Evolutionary conservation across 2,888 invertebrate genomes (phyloP).

Genomic region (Diarsia brunnea): DNA sequence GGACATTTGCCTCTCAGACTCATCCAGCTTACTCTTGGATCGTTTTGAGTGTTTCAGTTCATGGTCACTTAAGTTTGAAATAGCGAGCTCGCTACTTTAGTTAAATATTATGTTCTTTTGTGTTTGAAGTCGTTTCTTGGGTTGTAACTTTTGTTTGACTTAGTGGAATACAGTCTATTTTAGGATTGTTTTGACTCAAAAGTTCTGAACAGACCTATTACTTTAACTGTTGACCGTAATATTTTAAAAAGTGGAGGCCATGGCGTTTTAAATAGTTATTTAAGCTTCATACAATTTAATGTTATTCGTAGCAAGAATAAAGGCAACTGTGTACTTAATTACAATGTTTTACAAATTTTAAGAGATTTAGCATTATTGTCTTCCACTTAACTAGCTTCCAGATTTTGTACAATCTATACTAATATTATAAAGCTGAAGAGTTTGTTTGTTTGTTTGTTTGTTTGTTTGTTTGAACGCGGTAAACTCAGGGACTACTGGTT

Average conservation of each 20-base stretch:
- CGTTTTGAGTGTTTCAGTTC: constrained; percentile 72
- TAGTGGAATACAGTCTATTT: constrained; percentile 32
- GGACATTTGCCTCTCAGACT: constrained; percentile 83
- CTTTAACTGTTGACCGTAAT: not conserved
- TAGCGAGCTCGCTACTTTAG: constrained; percentile 65
- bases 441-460: no score
- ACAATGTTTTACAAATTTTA: not conserved
- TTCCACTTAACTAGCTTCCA: not conserved
- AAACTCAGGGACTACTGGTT: no score
- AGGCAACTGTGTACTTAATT: not conserved
- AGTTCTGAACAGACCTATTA: not conserved
- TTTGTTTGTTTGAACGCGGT: no score
- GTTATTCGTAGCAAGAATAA: not conserved
- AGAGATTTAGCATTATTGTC: not conserved
- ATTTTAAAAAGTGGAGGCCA: not conserved
- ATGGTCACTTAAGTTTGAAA: constrained; percentile 75
- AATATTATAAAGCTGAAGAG: no score
- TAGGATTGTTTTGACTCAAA: not conserved
- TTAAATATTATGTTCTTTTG: constrained; percentile 63
- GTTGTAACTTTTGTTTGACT: constrained; percentile 44
- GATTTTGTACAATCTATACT: not conserved
- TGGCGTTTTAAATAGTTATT: not conserved
- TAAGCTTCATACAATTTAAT: not conserved
- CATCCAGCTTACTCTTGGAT: constrained; percentile 73
- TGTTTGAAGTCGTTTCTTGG: constrained; percentile 41